Conservation (phyloP, 2,113 vertebrate species). For the Eira barbara region DNA sequence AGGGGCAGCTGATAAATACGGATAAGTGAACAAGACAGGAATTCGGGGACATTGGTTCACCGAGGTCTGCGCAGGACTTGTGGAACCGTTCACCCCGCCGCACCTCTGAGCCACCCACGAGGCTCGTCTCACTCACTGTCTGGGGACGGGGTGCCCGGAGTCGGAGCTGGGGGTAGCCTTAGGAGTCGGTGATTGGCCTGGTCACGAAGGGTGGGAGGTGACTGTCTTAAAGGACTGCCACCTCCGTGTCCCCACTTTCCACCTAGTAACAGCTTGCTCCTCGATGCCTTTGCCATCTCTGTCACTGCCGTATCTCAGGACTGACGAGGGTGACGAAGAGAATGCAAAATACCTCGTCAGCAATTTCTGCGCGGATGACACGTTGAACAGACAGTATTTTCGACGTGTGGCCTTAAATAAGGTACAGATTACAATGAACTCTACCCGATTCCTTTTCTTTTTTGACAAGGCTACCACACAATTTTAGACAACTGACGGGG, state of each 20-base stretch:
- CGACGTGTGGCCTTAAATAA: neutral
- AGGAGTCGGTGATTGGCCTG: accelerated
- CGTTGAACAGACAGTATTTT: neutral
- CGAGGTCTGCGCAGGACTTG: neutral
- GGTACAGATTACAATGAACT: neutral
- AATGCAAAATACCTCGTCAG: neutral
- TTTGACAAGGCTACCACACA: neutral
- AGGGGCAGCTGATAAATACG: accelerated
- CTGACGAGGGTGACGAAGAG: neutral
- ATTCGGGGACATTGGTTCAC: neutral
- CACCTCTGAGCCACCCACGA: neutral
- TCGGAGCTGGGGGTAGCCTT: neutral
- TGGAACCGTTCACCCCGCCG: accelerated
- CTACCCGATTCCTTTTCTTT: neutral
- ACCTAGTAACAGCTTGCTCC: neutral
- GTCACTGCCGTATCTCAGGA: neutral
- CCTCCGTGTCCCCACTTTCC: neutral
- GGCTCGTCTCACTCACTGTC: too few species aligned
- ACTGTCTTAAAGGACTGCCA: neutral
- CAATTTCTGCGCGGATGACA: neutral
- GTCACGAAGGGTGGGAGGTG: neutral
- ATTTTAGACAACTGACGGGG: neutral
- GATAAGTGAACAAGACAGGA: neutral
- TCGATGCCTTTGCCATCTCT: too few species aligned
- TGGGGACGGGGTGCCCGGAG: neutral